Conservation (phyloP, 2,113 vertebrate genomes). For the Lampris megalopsis region DNA sequence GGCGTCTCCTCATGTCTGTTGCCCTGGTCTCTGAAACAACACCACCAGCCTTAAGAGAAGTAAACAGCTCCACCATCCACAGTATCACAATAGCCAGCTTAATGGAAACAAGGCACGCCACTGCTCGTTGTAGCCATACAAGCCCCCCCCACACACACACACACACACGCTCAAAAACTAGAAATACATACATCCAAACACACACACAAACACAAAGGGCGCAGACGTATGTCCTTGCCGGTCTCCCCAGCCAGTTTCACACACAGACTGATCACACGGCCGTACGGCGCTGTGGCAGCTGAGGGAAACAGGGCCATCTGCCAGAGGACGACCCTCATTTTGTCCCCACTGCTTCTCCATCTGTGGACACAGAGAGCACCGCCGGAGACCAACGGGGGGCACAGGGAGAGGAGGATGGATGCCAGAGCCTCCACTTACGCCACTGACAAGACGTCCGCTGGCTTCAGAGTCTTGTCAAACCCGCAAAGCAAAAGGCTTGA, state of each 20-base stretch:
- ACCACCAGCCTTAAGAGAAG: constrained; percentile 50
- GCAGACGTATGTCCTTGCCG: too few species aligned
- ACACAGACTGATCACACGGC: constrained; percentile 6
- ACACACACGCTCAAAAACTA: constrained; percentile 17
- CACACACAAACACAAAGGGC: constrained; percentile 1
- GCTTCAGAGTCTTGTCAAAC: too few species aligned
- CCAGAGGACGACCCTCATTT: constrained; percentile 65
- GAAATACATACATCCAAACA: background rate
- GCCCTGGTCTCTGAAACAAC: constrained; percentile 32
- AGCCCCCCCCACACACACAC: constrained; percentile 35
- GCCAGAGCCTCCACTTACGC: too few species aligned
- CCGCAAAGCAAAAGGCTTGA: too few species aligned
- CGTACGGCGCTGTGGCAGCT: constrained; percentile 26
- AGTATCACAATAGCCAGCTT: constrained; percentile 34
- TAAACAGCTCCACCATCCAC: constrained; percentile 36
- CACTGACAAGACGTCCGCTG: too few species aligned
- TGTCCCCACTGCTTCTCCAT: constrained; percentile 72
- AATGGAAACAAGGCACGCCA: constrained; percentile 43
- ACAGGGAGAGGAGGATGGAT: too few species aligned
- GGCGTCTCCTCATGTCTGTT: constrained; percentile 25
- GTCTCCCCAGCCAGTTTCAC: background rate
- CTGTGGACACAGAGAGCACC: constrained; percentile 58
- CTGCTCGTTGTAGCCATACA: constrained; percentile 31
- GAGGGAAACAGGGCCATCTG: constrained; percentile 72
- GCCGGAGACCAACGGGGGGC: constrained; percentile 27